Percentiles rank a stretch among this genome's conserved stretches.
Conservation (phyloP, 2,888 invertebrate species). For the Ormyrus labotus region DNA sequence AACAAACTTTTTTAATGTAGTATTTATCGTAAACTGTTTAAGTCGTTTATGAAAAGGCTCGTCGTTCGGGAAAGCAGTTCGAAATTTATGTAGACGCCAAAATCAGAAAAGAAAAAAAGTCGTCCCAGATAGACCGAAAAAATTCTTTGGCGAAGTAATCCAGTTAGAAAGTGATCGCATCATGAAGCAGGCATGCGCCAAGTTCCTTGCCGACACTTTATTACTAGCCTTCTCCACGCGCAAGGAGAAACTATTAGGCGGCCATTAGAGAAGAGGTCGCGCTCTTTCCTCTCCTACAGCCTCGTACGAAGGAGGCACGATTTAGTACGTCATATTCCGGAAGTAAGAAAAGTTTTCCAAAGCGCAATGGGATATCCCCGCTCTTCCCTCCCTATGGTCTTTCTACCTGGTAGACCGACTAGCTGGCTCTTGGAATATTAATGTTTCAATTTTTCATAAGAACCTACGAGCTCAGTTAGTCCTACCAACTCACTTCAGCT, state of each 20-base stretch:
- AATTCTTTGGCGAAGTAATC: slow-evolving; percentile 24
- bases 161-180: slow-evolving; percentile 47
- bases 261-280: slow-evolving; percentile 57
- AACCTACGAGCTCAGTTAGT: neutral
- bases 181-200: slow-evolving; percentile 27
- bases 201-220: slow-evolving; percentile 25
- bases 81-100: too few relatives aligned
- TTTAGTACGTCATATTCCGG: slow-evolving; percentile 29
- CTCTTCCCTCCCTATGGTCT: neutral
- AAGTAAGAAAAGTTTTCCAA: slow-evolving; percentile 50
- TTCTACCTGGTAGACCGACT: neutral
- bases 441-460: slow-evolving; percentile 59
- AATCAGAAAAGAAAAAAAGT: too few relatives aligned
- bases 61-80: too few relatives aligned
- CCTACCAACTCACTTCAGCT: neutral
- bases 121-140: neutral
- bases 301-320: neutral
- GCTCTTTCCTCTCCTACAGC: neutral
- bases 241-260: slow-evolving; percentile 59
- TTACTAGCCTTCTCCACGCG: slow-evolving; percentile 16
- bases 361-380: slow-evolving; percentile 1
- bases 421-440: slow-evolving; percentile 57
- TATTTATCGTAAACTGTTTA: too few relatives aligned
- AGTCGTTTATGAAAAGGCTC: too few relatives aligned
- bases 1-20: too few relatives aligned